phyloP scores from a whole-genome alignment of 1,140 invertebrate species.

The Frieseomelitta varia region DNA sequence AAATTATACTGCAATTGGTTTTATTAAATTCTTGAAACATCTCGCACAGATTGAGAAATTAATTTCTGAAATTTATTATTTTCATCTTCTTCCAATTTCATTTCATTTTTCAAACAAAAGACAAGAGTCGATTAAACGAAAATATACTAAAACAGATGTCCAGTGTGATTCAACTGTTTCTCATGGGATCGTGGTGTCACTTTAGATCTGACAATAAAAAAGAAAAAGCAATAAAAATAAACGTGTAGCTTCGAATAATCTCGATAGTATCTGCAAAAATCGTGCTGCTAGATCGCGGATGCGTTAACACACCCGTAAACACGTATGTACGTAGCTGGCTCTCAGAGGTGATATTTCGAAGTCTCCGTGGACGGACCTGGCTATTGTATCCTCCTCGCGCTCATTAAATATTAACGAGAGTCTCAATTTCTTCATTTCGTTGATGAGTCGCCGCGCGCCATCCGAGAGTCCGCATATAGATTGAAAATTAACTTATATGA shows the following conservation, averaged over 20 bases:
- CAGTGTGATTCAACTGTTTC: too few relatives aligned
- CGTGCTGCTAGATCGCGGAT: background rate
- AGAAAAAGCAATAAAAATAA: background rate
- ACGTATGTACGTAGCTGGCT: conserved; percentile 26
- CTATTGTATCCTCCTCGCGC: conserved; percentile 74
- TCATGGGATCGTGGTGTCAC: background rate
- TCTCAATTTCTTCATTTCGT: conserved; percentile 82
- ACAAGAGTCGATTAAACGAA: too few relatives aligned
- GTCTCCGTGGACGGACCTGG: conserved; percentile 46
- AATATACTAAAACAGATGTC: too few relatives aligned
- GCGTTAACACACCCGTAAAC: background rate
- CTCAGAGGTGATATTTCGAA: conserved; percentile 72
- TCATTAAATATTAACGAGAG: conserved; percentile 83
- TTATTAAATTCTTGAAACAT: background rate
- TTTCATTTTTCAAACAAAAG: too few relatives aligned
- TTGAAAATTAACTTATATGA: conserved; percentile 84
- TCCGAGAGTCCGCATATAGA: conserved; percentile 81
- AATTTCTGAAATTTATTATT: too few relatives aligned
- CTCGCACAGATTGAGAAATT: too few relatives aligned
- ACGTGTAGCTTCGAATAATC: background rate
- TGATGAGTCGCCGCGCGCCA: conserved; percentile 79
- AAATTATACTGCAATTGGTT: background rate
- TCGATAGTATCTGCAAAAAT: background rate
- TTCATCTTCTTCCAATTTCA: too few relatives aligned
- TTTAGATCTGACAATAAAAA: background rate